phyloP scores from a whole-genome alignment of 2,888 invertebrate species.

The Cactoblastis cactorum region DNA sequence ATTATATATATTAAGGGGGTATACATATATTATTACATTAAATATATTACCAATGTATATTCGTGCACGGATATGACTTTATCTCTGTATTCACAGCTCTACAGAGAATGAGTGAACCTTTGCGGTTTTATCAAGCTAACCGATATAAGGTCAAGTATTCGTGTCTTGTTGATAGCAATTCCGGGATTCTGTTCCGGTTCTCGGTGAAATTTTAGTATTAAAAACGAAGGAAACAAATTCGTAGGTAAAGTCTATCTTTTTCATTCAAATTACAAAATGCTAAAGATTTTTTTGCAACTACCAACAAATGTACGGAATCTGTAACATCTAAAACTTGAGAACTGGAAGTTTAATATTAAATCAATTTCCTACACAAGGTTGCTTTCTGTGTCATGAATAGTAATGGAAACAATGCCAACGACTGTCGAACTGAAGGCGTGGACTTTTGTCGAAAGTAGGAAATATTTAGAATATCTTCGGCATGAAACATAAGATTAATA shows the following conservation, averaged over 20 bases:
- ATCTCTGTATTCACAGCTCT: not conserved
- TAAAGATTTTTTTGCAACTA: not conserved
- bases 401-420: conserved; percentile 5
- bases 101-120: not conserved
- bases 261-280: too few relatives aligned
- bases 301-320: too few relatives aligned
- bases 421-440: not conserved
- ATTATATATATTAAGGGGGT: too few relatives aligned
- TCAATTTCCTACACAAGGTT: not conserved
- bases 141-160: conserved; percentile 8
- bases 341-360: not conserved
- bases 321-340: too few relatives aligned
- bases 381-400: conserved; percentile 1
- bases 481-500: not conserved
- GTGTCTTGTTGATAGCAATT: not conserved
- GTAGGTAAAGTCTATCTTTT: too few relatives aligned
- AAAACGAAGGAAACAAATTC: too few relatives aligned
- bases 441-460: not conserved
- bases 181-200: conserved; percentile 6
- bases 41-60: not conserved
- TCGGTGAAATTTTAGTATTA: not conserved
- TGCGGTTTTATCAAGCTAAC: conserved; percentile 3
- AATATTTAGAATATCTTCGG: not conserved
- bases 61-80: not conserved
- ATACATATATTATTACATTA: not conserved